Conservation (phyloP, 2,113 vertebrate genomes). For the Ellobius talpinus region DNA sequence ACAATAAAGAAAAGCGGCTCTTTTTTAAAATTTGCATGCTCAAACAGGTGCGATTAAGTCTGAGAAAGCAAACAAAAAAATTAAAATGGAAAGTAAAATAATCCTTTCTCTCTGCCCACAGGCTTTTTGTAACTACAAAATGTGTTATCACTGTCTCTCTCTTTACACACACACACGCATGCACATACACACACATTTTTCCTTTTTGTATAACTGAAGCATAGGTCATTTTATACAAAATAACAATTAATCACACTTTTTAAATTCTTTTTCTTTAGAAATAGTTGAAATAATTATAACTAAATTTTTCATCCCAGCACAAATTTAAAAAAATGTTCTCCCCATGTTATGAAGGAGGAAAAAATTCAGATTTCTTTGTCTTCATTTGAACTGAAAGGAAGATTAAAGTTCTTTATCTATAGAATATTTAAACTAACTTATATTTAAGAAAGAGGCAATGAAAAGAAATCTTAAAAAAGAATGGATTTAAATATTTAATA, state of each 20-base stretch:
- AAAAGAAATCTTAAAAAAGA: constrained; percentile 35
- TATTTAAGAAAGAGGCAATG: neutral
- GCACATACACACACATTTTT: too few relatives aligned
- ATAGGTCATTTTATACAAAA: constrained; percentile 31
- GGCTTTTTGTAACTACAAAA: neutral
- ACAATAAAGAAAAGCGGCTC: constrained; percentile 75
- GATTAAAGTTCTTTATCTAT: constrained; percentile 49
- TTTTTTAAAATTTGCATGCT: constrained; percentile 78
- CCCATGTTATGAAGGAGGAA: constrained; percentile 40
- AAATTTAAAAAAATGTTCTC: neutral
- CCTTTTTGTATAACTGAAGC: neutral
- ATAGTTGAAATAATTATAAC: constrained; percentile 50
- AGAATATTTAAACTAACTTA: constrained; percentile 50
- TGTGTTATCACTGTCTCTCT: neutral
- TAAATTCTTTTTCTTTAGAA: constrained; percentile 59
- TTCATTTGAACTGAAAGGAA: constrained; percentile 57
- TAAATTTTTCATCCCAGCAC: constrained; percentile 23
- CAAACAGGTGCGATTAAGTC: constrained; percentile 71
- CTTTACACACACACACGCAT: neutral
- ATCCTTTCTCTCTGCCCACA: neutral
- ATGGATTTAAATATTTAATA: constrained; percentile 63
- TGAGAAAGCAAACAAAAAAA: constrained; percentile 41
- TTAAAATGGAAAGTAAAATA: constrained; percentile 4
- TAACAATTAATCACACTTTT: constrained; percentile 48
- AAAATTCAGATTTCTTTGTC: constrained; percentile 55